phyloP scores from a whole-genome alignment of 2,113 vertebrate species.

The Centropristis striata region DNA sequence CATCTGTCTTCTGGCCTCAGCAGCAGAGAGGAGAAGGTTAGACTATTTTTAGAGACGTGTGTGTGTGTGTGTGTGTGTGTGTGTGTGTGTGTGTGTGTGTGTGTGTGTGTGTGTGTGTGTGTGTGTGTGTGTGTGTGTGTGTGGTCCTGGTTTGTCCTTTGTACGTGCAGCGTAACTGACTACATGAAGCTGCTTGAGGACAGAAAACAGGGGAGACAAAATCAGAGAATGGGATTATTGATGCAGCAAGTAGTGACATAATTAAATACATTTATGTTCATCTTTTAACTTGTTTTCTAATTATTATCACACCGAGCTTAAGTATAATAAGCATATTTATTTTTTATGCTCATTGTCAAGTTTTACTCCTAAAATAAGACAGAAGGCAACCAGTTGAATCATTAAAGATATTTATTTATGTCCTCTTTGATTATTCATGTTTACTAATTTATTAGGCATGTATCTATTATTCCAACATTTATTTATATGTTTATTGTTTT shows the following conservation, averaged over 20 bases:
- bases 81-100: no score
- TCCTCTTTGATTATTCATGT: no score
- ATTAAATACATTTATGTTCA: no score
- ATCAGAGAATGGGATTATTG: background rate
- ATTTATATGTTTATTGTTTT: no score
- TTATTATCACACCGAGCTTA: no score
- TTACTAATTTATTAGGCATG: no score
- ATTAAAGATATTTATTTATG: no score
- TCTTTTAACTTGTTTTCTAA: no score
- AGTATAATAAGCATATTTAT: background rate
- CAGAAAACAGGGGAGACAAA: background rate
- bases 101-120: no score
- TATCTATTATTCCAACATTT: no score
- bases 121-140: conserved; percentile 14
- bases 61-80: background rate
- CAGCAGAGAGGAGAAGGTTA: conserved; percentile 24
- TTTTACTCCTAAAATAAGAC: background rate
- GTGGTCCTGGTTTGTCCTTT: background rate
- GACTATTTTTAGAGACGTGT: conserved; percentile 30
- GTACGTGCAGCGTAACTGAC: background rate
- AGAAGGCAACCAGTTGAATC: background rate
- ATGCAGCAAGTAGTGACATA: background rate
- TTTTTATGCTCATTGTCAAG: background rate
- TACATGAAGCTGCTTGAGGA: background rate
- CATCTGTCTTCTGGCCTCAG: background rate